Evolutionary conservation across 2,113 vertebrate species (phyloP), one percentile per base, ranked within the genome.

Genomic region (Myxocyprinus asiaticus): DNA sequence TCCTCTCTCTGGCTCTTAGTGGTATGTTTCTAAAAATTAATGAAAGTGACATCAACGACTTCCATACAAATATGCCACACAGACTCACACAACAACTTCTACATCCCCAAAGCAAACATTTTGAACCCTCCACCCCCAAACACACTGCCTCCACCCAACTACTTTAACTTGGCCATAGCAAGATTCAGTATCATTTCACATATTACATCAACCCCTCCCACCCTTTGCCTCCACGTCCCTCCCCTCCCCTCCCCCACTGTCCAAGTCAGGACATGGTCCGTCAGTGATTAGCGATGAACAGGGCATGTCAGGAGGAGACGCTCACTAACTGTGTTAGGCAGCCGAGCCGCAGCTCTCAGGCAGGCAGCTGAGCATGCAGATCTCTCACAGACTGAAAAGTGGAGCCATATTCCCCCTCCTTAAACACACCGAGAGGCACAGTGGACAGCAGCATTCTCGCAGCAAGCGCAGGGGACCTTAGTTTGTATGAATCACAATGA

Each of bases 311-410:
- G 90, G 84, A 33, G 22, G 22, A 86, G 87, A 87, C 71, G 85
- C 87, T 92, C 87, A 87, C 63, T 88, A 87, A 86, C 80, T 78
- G 94, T 88, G 90, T 92, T 86, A 92, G 86, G 93, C 96, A 94
- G 93, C 94, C 91, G 88, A 86, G 89, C 93, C 85, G 85, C 89
- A 92, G 82, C 90, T 91, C 92, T 93, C 95, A 95, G 95, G 95
- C 96, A 95, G 90, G 93, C 86, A 95, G 96, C 95, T 94, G 95
- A 94, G 94, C 96, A 98, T 98, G 97, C 96, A 96, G 91, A 91
- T 91, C 88, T 93, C 88, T 90, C 86, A 94, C 95, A 94, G 91
- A 94, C 94, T 95, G 22, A 73, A 92, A 93, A 82, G 82, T 92
- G 93, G 93, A 98, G 95, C 97, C 95, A 98, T 91, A 95, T 96